Conservation (phyloP, 2,888 invertebrate genomes). For the Dione juno region DNA sequence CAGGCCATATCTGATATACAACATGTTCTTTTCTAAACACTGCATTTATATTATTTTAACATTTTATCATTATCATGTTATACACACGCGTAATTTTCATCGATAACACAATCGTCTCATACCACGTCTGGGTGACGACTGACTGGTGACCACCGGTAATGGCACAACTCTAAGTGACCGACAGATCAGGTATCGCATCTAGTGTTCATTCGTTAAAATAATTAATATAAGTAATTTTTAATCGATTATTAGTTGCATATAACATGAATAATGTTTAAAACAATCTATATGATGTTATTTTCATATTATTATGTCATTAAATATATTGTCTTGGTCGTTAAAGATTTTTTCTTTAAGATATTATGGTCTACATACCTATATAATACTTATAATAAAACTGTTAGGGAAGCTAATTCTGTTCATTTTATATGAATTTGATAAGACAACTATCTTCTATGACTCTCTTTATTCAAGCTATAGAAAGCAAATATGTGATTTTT, state of each 20-base stretch:
- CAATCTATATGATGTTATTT: conserved; percentile 1
- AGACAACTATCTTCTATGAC: too few species aligned
- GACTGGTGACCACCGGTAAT: conserved; percentile 17
- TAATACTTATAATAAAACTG: too few species aligned
- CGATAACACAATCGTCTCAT: conserved; percentile 37
- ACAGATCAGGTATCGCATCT: conserved; percentile 29
- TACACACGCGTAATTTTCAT: conserved; percentile 28
- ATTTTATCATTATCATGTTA: conserved; percentile 22
- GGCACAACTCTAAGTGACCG: conserved; percentile 35
- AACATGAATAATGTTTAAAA: background rate
- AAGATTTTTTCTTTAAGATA: too few species aligned
- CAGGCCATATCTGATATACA: conserved; percentile 57
- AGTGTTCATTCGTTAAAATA: conserved; percentile 23
- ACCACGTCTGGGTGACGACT: conserved; percentile 41
- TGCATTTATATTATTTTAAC: conserved; percentile 16
- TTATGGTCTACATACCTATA: too few species aligned
- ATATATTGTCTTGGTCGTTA: background rate
- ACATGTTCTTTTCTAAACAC: conserved; percentile 35
- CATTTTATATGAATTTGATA: too few species aligned
- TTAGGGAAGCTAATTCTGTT: too few species aligned
- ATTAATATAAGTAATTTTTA: conserved; percentile 2
- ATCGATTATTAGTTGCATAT: conserved; percentile 4
- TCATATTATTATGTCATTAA: background rate
- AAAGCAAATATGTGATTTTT: too few species aligned
- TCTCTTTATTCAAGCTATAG: too few species aligned